These are phyloP conservation scores for Sebastes cheni DNA, from an alignment of 2,797 vertebrate genomes.

Conservation along the genomic window DNA sequence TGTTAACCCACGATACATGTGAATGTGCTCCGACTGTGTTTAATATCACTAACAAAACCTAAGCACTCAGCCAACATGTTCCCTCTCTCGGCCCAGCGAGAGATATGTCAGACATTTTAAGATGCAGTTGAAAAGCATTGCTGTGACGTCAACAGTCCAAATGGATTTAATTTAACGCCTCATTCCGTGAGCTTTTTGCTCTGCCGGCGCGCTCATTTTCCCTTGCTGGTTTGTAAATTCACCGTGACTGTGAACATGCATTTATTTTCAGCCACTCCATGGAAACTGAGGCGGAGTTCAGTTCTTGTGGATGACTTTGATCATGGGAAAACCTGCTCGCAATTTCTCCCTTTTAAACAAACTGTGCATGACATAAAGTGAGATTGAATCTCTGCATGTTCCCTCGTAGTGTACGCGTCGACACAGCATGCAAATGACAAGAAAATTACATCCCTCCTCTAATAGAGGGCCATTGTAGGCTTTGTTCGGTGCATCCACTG, in stretches of 20 bases:
- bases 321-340: constrained; percentile 37
- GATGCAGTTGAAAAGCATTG: constrained; percentile 24
- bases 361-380: constrained; percentile 36
- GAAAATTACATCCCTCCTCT: constrained; percentile 34
- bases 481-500: constrained; percentile 25
- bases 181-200: constrained; percentile 48
- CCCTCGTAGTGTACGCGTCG: constrained; percentile 14
- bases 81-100: neutral
- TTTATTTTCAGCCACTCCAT: constrained; percentile 45
- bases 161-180: constrained; percentile 69
- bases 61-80: neutral
- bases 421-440: constrained; percentile 49
- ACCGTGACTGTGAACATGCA: constrained; percentile 63
- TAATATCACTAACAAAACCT: constrained; percentile 1
- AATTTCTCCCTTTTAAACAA: constrained; percentile 47
- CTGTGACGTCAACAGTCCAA: constrained; percentile 49
- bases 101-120: constrained; percentile 39
- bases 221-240: constrained; percentile 46
- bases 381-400: constrained; percentile 43
- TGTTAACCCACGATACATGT: neutral
- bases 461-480: constrained; percentile 24
- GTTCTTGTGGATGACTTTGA: constrained; percentile 48
- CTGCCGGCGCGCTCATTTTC: constrained; percentile 20
- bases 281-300: constrained; percentile 23
- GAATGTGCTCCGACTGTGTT: constrained; percentile 9